A percentile compares a stretch with the other conserved stretches of the same genome.
Conservation (phyloP, 2,888 invertebrate species). For the Nomada fabriciana region DNA sequence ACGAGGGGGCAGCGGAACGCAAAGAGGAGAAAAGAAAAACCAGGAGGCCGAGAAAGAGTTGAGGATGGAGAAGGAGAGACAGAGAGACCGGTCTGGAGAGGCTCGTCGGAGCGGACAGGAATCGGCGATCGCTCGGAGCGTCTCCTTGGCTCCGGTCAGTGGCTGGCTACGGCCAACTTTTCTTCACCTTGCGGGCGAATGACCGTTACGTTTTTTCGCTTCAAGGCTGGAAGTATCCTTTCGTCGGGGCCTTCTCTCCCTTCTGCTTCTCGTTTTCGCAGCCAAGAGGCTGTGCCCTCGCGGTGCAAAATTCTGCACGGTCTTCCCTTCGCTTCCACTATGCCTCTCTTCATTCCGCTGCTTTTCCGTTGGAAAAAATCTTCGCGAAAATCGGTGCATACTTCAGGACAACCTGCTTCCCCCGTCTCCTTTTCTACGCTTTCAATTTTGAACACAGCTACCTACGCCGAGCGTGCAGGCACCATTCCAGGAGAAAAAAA, state of each 20-base stretch:
- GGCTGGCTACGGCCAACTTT: slow-evolving; percentile 81
- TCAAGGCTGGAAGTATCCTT: slow-evolving; percentile 79
- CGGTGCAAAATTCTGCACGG: slow-evolving; percentile 15
- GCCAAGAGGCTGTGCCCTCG: slow-evolving; percentile 11
- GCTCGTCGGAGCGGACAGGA: slow-evolving; percentile 73
- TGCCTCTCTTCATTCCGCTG: not conserved
- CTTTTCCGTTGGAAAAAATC: not conserved
- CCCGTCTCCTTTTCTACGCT: not conserved
- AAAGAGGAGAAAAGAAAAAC: slow-evolving; percentile 61
- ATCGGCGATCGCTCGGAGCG: slow-evolving; percentile 79
- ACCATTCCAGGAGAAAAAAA: slow-evolving; percentile 22
- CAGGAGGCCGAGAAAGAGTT: slow-evolving; percentile 28
- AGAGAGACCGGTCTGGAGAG: slow-evolving; percentile 70
- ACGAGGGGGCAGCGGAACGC: slow-evolving; percentile 32
- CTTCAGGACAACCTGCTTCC: not conserved
- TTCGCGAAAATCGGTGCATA: not conserved
- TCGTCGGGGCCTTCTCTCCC: slow-evolving; percentile 68
- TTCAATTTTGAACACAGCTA: slow-evolving; percentile 26
- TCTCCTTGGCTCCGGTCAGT: slow-evolving; percentile 82
- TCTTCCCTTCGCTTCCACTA: not conserved
- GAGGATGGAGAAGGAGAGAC: not conserved
- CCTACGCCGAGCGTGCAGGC: slow-evolving; percentile 9
- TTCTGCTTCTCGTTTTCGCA: slow-evolving; percentile 49
- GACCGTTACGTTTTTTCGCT: slow-evolving; percentile 83
- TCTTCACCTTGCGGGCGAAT: slow-evolving; percentile 83